These are phyloP conservation scores for Melanotaenia boesemani DNA, from an alignment of 2,797 vertebrate species.

Conservation along the genomic window DNA sequence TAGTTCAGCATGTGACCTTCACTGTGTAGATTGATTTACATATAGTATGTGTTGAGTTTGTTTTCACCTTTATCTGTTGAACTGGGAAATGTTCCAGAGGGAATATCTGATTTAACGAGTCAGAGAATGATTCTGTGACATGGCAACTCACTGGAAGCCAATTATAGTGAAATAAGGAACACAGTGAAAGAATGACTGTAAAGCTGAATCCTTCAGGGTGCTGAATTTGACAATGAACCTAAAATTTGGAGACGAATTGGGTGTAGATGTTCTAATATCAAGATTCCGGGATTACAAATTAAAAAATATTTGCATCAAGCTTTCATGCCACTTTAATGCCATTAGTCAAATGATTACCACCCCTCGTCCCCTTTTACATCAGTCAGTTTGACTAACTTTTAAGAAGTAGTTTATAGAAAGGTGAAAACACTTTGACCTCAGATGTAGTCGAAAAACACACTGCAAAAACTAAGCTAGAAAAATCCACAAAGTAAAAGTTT, in stretches of 20 bases:
- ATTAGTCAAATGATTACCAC: not conserved
- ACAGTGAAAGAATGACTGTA: not conserved
- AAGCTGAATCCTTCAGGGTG: not conserved
- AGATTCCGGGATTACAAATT: not conserved
- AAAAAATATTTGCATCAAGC: not conserved
- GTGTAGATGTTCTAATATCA: not conserved
- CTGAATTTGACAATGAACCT: not conserved
- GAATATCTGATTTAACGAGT: constrained; percentile 5
- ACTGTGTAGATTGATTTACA: constrained; percentile 21
- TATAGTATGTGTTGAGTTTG: not conserved
- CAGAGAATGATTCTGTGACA: not conserved
- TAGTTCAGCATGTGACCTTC: constrained; percentile 26
- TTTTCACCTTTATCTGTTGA: constrained; percentile 19
- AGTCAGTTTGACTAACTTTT: constrained; percentile 10
- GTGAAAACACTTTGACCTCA: not conserved
- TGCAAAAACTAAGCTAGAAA: not conserved
- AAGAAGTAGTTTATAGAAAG: constrained; percentile 11
- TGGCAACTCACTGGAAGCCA: not conserved
- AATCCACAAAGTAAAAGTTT: not conserved
- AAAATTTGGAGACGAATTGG: not conserved
- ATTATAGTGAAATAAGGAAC: not conserved
- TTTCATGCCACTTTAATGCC: not conserved
- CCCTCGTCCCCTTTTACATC: not conserved
- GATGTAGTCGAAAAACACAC: not conserved
- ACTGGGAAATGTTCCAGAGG: constrained; percentile 9